Base-by-base conservation (phyloP, 1,140 invertebrate species). In the Scaptodrosophila lebanonensis region DNA sequence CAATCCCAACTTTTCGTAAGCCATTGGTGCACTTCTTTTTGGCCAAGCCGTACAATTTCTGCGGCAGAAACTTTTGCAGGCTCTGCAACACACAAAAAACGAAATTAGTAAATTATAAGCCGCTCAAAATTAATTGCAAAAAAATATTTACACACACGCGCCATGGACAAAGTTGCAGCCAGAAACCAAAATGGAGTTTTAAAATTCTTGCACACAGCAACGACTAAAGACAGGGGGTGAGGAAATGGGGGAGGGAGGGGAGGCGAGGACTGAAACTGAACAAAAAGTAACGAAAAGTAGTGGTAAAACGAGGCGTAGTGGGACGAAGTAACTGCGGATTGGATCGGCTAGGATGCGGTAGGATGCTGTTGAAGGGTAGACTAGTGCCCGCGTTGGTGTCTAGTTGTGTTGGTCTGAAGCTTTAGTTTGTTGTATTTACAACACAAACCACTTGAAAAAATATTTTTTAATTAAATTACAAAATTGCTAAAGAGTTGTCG, bases 71-170 rank as follows among this genome's bases (percentile, higher is more conserved):
- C 51, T 67, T 76, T 79, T 60, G 43, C n/a, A n/a, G 33, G 15
- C 16, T 9, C 25, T 39, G 32, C 33, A 48, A 30, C 53, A 43
- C 16, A 58, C 60, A 58, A 65, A 66, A 66, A 76, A 82, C 61
- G 50, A 82, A 82, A 82, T 82, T 83, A 82, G 75, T 82, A 82
- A 82, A 82, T 82, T 82, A 82, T 82, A 82, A 82, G 75, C 75
- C 76, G 75, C 75, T 82, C 75, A 82, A 83, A 82, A 83, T 82
- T 82, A 82, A 82, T 82, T 83, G 76, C 70, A 83, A 82, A 83
- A 77, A 82, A 82, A 82, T 82, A 83, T 82, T 83, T 82, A 82
- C 75, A 79, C 75, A 70, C 76, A 70, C 53, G 54, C 75, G 43
- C 47, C 42, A 17, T 6, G 27, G 38, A 47, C 5, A 17, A 15